Evolutionary conservation across 2,113 vertebrate species (phyloP).

Genomic region (Erpornis zantholeuca): DNA sequence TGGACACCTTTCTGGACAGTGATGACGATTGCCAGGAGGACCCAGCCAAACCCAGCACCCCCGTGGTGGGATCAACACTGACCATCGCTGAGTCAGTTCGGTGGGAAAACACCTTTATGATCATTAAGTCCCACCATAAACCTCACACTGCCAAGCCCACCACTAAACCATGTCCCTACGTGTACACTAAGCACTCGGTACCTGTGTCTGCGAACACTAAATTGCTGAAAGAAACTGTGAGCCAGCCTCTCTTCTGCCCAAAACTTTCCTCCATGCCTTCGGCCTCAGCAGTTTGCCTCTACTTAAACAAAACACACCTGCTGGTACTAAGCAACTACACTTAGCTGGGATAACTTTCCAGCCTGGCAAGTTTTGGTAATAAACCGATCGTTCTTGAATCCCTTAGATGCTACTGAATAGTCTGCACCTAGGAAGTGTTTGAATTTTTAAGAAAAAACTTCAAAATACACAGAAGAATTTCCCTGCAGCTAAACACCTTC

Average conservation of each 20-base stretch:
- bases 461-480: background rate
- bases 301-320: background rate
- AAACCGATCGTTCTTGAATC: background rate
- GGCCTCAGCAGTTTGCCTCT: background rate
- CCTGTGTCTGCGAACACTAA: background rate
- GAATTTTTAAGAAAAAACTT: background rate
- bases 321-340: background rate
- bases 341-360: rapidly evolving
- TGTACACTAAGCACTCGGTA: background rate
- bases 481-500: background rate
- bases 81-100: rapidly evolving
- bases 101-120: background rate
- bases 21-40: background rate
- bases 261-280: background rate
- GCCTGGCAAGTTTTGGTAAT: background rate
- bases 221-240: background rate
- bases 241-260: background rate
- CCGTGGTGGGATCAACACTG: rapidly evolving
- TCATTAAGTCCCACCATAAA: background rate
- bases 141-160: background rate
- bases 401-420: background rate
- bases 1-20: background rate
- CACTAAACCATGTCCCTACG: background rate
- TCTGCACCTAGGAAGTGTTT: rapidly evolving
- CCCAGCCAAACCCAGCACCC: background rate